Conservation (phyloP, 2,888 invertebrate species). For the Gandaritis pyraliata region DNA sequence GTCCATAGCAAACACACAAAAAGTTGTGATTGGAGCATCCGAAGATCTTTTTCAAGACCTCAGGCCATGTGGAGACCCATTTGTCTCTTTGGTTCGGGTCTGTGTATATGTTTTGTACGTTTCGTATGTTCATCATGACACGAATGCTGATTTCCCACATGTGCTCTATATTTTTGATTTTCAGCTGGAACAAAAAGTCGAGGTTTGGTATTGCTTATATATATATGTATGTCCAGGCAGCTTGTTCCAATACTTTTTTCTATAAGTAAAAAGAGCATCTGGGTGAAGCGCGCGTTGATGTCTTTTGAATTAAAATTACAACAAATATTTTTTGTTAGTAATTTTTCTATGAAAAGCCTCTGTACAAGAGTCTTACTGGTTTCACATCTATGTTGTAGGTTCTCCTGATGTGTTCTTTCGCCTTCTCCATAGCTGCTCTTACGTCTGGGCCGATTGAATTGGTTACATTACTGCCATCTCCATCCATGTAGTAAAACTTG, state of each 20-base stretch:
- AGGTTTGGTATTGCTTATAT: too few relatives aligned
- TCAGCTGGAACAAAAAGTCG: constrained; percentile 70
- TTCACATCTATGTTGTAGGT: constrained; percentile 83
- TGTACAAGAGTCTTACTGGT: constrained; percentile 75
- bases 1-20: constrained; percentile 86
- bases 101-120: constrained; percentile 86
- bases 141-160: constrained; percentile 86
- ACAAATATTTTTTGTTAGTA: not conserved
- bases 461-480: constrained; percentile 88
- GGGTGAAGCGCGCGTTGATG: constrained; percentile 15
- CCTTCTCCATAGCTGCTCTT: constrained; percentile 81
- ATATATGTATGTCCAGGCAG: too few relatives aligned
- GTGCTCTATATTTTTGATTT: constrained; percentile 86
- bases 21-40: constrained; percentile 88
- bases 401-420: constrained; percentile 80
- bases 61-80: constrained; percentile 85
- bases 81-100: constrained; percentile 86
- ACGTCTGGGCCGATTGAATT: constrained; percentile 85
- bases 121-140: constrained; percentile 85
- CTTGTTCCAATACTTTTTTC: too few relatives aligned
- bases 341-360: not conserved
- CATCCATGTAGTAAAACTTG: constrained; percentile 92
- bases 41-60: constrained; percentile 86
- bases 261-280: not conserved
- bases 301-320: constrained; percentile 10